A percentile compares a stretch with the other conserved stretches of the same genome.
phyloP scores from a whole-genome alignment of 2,888 invertebrate genomes.

The Cerastoderma edule region DNA sequence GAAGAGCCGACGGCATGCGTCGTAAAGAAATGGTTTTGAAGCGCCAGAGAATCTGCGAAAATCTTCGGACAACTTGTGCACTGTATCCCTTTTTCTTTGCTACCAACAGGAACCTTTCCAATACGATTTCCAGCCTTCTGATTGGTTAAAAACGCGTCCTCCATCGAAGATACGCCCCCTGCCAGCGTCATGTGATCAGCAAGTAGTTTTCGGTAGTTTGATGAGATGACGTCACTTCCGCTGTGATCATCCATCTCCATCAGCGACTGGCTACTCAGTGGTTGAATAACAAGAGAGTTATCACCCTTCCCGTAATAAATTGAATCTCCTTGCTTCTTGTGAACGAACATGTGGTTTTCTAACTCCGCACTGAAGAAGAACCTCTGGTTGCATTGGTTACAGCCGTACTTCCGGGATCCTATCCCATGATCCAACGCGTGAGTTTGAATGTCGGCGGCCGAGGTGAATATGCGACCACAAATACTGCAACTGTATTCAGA shows the following conservation, averaged over 20 bases:
- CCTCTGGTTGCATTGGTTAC: conserved; percentile 90
- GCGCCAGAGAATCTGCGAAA: conserved; percentile 72
- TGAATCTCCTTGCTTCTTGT: conserved; percentile 37
- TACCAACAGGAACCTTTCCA: too few relatives aligned
- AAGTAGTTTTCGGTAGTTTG: too few relatives aligned
- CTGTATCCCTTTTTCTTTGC: conserved; percentile 59
- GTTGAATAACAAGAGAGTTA: conserved; percentile 39
- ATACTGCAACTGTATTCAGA: conserved; percentile 93
- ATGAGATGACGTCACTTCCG: too few relatives aligned
- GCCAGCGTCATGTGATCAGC: too few relatives aligned
- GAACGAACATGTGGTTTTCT: conserved; percentile 89
- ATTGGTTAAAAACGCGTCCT: too few relatives aligned
- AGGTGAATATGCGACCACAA: conserved; percentile 93
- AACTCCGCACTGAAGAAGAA: conserved; percentile 96
- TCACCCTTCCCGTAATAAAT: not conserved
- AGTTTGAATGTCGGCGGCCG: conserved; percentile 91
- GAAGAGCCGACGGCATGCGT: conserved; percentile 71
- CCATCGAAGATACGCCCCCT: too few relatives aligned
- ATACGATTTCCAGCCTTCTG: too few relatives aligned
- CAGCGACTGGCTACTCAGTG: conserved; percentile 29
- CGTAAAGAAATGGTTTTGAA: conserved; percentile 81
- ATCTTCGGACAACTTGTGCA: conserved; percentile 80
- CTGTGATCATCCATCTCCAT: conserved; percentile 22
- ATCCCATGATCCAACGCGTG: conserved; percentile 93
- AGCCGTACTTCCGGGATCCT: conserved; percentile 93